Percentiles rank a stretch among this genome's conserved stretches.
These are phyloP conservation scores for Tetrax tetrax DNA, from an alignment of 2,113 vertebrate genomes.

Conservation along the genomic window DNA sequence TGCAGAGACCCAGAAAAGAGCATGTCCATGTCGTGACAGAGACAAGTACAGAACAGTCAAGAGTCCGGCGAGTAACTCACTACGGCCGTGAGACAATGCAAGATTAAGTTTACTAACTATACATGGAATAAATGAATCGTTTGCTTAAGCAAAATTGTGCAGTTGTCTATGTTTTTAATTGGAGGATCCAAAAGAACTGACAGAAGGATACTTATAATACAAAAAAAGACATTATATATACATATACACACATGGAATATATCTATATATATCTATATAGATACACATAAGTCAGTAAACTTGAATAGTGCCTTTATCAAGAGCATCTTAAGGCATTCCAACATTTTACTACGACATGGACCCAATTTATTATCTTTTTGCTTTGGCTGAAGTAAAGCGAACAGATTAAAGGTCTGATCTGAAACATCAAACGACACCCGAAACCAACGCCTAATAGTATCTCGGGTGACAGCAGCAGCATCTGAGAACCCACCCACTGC, in stretches of 20 bases:
- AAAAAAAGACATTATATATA: conserved; percentile 73
- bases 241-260: conserved; percentile 24
- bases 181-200: conserved; percentile 11
- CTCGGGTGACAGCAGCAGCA: conserved; percentile 70
- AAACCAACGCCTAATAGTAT: conserved; percentile 58
- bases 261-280: conserved; percentile 18
- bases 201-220: conserved; percentile 68
- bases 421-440: conserved; percentile 49
- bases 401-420: conserved; percentile 52
- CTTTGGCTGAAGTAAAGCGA: conserved; percentile 73
- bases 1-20: not conserved
- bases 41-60: not conserved
- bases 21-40: not conserved
- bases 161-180: conserved; percentile 35
- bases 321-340: conserved; percentile 71
- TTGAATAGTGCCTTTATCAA: conserved; percentile 70
- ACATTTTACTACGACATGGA: conserved; percentile 58
- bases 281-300: conserved; percentile 76
- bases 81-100: not conserved
- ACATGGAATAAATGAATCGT: not conserved
- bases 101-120: not conserved
- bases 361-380: conserved; percentile 51
- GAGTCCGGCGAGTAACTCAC: not conserved
- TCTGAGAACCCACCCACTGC: conserved; percentile 64
- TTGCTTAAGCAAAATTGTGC: not conserved